Conservation (phyloP, 2,113 vertebrate species). For the Pycnonotus jocosus region DNA sequence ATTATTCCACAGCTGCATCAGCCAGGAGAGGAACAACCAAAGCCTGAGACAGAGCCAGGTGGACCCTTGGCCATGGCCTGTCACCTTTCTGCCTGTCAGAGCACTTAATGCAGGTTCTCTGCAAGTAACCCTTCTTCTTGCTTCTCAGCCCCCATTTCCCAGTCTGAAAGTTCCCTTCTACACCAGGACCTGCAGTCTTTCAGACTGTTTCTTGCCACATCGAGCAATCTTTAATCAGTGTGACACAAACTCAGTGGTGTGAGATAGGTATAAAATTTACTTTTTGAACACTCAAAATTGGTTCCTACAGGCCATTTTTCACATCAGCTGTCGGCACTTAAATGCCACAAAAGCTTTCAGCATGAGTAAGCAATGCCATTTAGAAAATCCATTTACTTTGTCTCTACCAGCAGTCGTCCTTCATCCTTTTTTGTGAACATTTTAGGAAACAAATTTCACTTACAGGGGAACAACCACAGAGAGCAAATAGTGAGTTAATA, state of each 20-base stretch:
- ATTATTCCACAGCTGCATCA: not conserved
- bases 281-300: not conserved
- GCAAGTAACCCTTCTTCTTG: not conserved
- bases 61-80: not conserved
- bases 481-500: not conserved
- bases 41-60: accelerated
- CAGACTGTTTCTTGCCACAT: not conserved
- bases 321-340: not conserved
- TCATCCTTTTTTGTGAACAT: not conserved
- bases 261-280: not conserved
- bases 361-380: conserved; percentile 9
- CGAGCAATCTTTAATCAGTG: not conserved
- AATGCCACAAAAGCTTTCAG: conserved; percentile 33
- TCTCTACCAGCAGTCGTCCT: not conserved
- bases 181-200: not conserved
- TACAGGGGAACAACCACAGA: not conserved
- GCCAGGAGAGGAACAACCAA: not conserved
- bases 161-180: not conserved
- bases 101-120: not conserved
- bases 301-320: not conserved
- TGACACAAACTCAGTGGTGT: not conserved
- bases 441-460: conserved; percentile 3
- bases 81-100: not conserved
- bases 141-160: not conserved
- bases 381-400: conserved; percentile 36